These are phyloP conservation scores for Bovichtus diacanthus DNA, from an alignment of 2,797 vertebrate genomes.

Conservation along the genomic window DNA sequence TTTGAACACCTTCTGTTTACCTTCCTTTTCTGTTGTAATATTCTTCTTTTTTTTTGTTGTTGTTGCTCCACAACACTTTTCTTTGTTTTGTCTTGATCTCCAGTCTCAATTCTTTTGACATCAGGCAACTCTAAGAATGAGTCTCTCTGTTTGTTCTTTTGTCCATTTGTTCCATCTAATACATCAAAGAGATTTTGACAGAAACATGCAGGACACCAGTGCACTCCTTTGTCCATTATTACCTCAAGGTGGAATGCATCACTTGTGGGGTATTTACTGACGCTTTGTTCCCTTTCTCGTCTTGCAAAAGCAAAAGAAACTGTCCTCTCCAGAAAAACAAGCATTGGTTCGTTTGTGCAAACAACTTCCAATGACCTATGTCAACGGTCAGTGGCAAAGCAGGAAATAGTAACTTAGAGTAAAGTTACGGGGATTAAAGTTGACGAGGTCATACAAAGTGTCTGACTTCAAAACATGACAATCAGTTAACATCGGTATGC, in stretches of 20 bases:
- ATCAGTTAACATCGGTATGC: background rate
- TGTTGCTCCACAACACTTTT: background rate
- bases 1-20: background rate
- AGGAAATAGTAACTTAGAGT: slow-evolving; percentile 5
- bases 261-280: slow-evolving; percentile 17
- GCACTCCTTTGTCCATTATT: slow-evolving; percentile 1
- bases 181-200: background rate
- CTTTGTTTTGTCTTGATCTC: slow-evolving; percentile 11
- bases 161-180: slow-evolving; percentile 5
- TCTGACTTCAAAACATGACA: background rate
- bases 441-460: background rate
- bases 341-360: background rate
- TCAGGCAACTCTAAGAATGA: background rate
- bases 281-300: slow-evolving; percentile 27
- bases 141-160: slow-evolving; percentile 9
- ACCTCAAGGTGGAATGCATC: slow-evolving; percentile 17
- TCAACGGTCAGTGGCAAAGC: background rate
- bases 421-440: background rate
- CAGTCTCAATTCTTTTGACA: background rate
- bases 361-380: slow-evolving; percentile 17
- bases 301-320: slow-evolving; percentile 8
- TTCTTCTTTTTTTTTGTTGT: background rate
- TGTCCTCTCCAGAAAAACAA: slow-evolving; percentile 1
- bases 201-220: background rate
- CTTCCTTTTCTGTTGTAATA: background rate